Base-by-base conservation (phyloP, 2,888 invertebrate genomes). In the Cybosia mesomella region DNA sequence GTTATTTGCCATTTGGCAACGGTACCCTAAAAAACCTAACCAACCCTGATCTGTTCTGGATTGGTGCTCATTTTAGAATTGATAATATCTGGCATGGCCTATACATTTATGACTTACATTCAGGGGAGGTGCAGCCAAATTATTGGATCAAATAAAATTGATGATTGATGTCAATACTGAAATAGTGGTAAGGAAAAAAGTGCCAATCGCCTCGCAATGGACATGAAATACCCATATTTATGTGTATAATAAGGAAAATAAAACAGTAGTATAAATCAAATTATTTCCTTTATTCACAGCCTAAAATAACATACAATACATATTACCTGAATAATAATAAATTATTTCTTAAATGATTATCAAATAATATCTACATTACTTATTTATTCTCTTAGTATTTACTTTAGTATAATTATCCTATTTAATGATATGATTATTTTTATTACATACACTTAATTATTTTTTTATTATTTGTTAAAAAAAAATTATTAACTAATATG, bases 261-360 rank as follows among this genome's bases (percentile, higher is more conserved):
- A 77, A 58, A 77, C 67, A 2, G 13, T 53, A 58, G 49, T 49
- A n/a, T 32, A n/a, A 39, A 61, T 49, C 58, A 53, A 68, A 58
- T 76, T 63, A 73, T 67, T 66, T 73, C 72, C 43, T 82, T 79
- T 79, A 82, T 80, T 82, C 82, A 82, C 82, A 82, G 82, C 82
- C 82, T 80, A 74, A 22, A 24, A 55, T 24, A 55, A 55, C 24
- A 28, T 55, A 55, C 49, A 28, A 55, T 55, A 24, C 4, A 24
- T 55, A 55, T 54, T 15, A 28, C 24, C 55, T 54, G 22, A 1
- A 22, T 13, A 54, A 22, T 54, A 54, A 54, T 54, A 22, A 49
- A 24, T 54, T 24, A 24, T 54, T 13, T 0, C 21, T 54, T 55
- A 24, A 55, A 55, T 55, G 24, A 55, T 4, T 55, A 13, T 24